Evolutionary conservation across 1,140 invertebrate genomes (phyloP).

Genomic region (Zaprionus camerounensis): DNA sequence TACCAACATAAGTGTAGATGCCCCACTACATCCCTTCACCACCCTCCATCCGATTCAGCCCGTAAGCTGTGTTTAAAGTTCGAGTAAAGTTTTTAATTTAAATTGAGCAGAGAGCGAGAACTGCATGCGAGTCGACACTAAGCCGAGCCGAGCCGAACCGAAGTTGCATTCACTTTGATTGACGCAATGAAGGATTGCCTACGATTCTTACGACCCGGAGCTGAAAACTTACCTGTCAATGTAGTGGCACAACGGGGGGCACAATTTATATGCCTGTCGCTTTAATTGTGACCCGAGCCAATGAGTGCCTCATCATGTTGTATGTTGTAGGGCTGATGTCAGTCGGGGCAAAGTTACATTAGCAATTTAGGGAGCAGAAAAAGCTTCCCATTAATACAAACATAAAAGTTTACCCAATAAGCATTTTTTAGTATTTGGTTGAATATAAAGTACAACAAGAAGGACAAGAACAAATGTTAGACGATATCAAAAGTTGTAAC

Average conservation of each 20-base stretch:
- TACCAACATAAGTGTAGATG: slow-evolving; percentile 34
- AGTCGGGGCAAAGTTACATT: neutral
- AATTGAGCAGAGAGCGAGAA: slow-evolving; percentile 55
- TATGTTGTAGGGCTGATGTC: neutral
- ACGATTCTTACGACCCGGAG: slow-evolving; percentile 18
- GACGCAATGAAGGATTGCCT: slow-evolving; percentile 70
- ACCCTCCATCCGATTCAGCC: neutral
- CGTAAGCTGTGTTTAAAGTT: slow-evolving; percentile 69
- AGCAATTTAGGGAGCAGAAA: too few relatives aligned
- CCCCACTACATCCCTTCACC: neutral
- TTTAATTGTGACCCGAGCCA: neutral
- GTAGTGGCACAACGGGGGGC: slow-evolving; percentile 1
- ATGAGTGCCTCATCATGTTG: too few relatives aligned
- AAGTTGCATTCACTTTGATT: slow-evolving; percentile 56
- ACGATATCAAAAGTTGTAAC: too few relatives aligned
- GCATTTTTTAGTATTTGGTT: too few relatives aligned
- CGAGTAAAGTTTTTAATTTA: slow-evolving; percentile 71
- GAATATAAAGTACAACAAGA: too few relatives aligned
- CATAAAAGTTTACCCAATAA: too few relatives aligned
- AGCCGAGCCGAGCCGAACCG: slow-evolving; percentile 34
- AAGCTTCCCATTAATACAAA: too few relatives aligned
- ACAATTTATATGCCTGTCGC: slow-evolving; percentile 44
- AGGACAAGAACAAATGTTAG: too few relatives aligned
- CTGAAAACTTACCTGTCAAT: slow-evolving; percentile 9
- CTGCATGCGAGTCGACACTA: slow-evolving; percentile 53